Base-by-base conservation (phyloP, 2,797 vertebrate species). In the Acanthurus leucopareius region DNA sequence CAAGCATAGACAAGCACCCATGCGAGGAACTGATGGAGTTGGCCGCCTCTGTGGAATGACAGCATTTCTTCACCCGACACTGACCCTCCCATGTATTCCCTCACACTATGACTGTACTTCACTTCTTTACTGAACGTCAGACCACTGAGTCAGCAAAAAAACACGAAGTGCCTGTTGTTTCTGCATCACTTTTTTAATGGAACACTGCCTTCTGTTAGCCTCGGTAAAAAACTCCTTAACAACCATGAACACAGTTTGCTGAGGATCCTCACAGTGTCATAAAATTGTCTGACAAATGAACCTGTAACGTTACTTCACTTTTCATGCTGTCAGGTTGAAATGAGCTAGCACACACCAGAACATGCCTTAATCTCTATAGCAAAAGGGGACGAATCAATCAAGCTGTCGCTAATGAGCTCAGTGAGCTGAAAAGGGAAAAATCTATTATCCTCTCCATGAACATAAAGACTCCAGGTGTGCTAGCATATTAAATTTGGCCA, bases 351-450 rank as follows among this genome's bases (percentile, higher is more conserved):
- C 56, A 63, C 69, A 44, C 38, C 60, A 54, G 80, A 77, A 75
- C 76, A 82, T 74, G 70, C 71, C 65, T 66, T 79, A 68, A 90
- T 86, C 74, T 86, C 49, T 53, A 76, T 11, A 20, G 52, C 45
- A 62, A 60, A 60, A 42, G 51, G 19, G 54, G 58, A 60, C 40
- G 32, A 87, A 89, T 87, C 83, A 76, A 84, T 91, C 86, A 88
- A 71, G 44, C 54, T 81, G 79, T 66, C 28, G 13, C 83, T 89
- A 89, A 90, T 91, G 86, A 89, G 71, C 77, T 89, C 66, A 66
- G 75, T 60, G 48, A 65, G 48, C 61, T 69, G 54, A 77, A 83
- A 75, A 74, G 19, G 25, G 35, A 54, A 28, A 82, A 75, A 84
- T 80, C 57, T 84, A 79, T 86, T 79, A 74, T 73, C 16, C 57